Conservation (phyloP, 2,113 vertebrate genomes). For the Rostratula benghalensis region DNA sequence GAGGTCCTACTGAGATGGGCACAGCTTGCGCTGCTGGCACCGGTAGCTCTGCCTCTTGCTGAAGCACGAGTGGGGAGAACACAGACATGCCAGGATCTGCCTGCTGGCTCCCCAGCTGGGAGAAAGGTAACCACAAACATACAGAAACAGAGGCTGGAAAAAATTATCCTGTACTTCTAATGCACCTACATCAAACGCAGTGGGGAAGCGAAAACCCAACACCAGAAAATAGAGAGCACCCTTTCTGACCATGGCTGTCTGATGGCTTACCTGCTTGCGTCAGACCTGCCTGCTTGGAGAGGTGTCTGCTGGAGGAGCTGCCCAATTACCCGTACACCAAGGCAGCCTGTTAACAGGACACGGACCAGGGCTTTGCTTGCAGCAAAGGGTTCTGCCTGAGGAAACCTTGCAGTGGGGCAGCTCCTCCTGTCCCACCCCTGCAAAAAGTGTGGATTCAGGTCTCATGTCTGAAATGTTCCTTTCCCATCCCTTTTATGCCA, state of each 20-base stretch:
- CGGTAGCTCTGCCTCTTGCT: not conserved
- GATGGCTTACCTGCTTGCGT: not conserved
- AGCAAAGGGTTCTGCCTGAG: not conserved
- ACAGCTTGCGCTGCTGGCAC: not conserved
- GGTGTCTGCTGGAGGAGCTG: not conserved
- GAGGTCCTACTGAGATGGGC: not conserved
- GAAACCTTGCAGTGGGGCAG: not conserved
- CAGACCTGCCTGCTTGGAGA: not conserved
- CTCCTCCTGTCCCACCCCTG: fast-evolving
- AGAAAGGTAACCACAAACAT: slow-evolving; percentile 16
- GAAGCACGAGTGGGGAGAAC: not conserved
- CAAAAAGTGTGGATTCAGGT: not conserved
- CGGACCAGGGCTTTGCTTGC: not conserved
- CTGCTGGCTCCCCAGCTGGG: not conserved
- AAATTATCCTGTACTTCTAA: slow-evolving; percentile 1
- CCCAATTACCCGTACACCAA: not conserved
- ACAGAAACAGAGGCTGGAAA: slow-evolving; percentile 29
- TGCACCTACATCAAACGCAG: not conserved
- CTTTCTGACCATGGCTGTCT: not conserved
- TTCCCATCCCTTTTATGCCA: not conserved
- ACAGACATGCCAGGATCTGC: not conserved
- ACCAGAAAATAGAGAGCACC: not conserved
- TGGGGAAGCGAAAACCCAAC: not conserved
- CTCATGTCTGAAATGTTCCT: not conserved
- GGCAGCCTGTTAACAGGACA: not conserved